Base-by-base conservation (phyloP, 1,140 invertebrate species). In the Contarinia nasturtii region DNA sequence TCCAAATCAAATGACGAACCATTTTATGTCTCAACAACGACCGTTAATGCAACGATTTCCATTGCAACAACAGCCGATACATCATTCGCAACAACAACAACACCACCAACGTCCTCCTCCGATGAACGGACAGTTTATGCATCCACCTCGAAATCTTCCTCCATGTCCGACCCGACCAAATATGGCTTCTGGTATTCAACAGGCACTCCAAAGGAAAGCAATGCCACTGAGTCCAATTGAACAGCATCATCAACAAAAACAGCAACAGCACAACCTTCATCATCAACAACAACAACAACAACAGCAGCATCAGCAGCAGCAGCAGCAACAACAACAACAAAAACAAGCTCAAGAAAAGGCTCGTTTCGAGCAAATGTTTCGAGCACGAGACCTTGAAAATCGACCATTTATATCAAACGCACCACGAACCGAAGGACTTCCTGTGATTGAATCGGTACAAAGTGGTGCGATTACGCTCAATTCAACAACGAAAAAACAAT, bases 361-460 rank as follows among this genome's bases (percentile, higher is more conserved):
- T 37, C 64, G 73, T 57, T 71, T 73, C 47, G 61, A 73, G 12
- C 50, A 75, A 8, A 55, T 75, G 10, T 72, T 73, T 1, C 71
- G 72, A 49, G 66, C 70, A 50, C 74, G 75, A 49, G 74, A 75
- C 50, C 71, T 75, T 51, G 71, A 72, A 8, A 74, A 75, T 48
- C 75, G 74, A 59, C 70, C 75, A 50, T 71, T 76, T 12, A 79
- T 82, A 57, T 75, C 77, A 3, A 74, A 80, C 63, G 79, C 80
- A 53, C 79, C 79, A 46, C 73, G 80, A 52, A 74, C 76, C 38
- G 78, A 80, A 7, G 78, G 79, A 1, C 51, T 81, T 33, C 79
- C 79, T 1, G 69, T 81, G 53, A 83, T 83, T 48, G 73, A 80
- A 45, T 81, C 77, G 56, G 75, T 83, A 45, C 77, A 81, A 59